Evolutionary conservation across 1,140 invertebrate species (phyloP).

Genomic region (Zaprionus nigranus): DNA sequence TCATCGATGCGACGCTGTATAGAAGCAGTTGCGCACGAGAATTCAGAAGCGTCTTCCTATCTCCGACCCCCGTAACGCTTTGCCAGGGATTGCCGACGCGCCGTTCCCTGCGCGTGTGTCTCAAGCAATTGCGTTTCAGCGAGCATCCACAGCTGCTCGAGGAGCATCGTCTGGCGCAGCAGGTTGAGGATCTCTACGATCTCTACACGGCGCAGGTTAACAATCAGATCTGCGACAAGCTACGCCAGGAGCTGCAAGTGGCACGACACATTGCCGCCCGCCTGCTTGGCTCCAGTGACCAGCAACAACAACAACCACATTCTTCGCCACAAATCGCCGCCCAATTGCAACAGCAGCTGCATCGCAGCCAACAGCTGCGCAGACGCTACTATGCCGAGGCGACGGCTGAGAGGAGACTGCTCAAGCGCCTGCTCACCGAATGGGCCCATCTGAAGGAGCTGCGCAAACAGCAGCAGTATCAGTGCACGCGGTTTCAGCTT

Average conservation of each 20-base stretch:
- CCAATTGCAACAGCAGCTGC: slow-evolving; percentile 54
- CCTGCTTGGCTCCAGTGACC: slow-evolving; percentile 42
- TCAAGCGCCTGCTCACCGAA: slow-evolving; percentile 72
- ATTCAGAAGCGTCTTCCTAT: slow-evolving; percentile 69
- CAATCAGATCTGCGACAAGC: slow-evolving; percentile 60
- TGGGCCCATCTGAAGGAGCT: slow-evolving; percentile 84
- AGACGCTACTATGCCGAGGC: slow-evolving; percentile 78
- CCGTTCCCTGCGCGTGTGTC: slow-evolving; percentile 78
- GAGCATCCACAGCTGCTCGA: slow-evolving; percentile 83
- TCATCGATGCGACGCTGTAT: slow-evolving; percentile 52
- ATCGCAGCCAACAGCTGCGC: slow-evolving; percentile 74
- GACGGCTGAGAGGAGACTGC: slow-evolving; percentile 63
- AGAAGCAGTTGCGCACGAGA: slow-evolving; percentile 47
- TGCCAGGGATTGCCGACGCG: slow-evolving; percentile 62
- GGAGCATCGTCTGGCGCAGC: slow-evolving; percentile 83
- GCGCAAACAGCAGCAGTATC: slow-evolving; percentile 72
- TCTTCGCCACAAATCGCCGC: slow-evolving; percentile 2
- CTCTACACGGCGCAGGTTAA: slow-evolving; percentile 66
- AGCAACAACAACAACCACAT: background rate
- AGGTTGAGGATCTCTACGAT: slow-evolving; percentile 78
- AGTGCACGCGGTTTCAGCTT: slow-evolving; percentile 81
- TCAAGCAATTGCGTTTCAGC: slow-evolving; percentile 83
- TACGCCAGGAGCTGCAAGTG: slow-evolving; percentile 76
- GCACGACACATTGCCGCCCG: slow-evolving; percentile 71
- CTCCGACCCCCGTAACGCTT: slow-evolving; percentile 31